Conservation (phyloP, 2,113 vertebrate species). For the Leptobrachium leishanense region DNA sequence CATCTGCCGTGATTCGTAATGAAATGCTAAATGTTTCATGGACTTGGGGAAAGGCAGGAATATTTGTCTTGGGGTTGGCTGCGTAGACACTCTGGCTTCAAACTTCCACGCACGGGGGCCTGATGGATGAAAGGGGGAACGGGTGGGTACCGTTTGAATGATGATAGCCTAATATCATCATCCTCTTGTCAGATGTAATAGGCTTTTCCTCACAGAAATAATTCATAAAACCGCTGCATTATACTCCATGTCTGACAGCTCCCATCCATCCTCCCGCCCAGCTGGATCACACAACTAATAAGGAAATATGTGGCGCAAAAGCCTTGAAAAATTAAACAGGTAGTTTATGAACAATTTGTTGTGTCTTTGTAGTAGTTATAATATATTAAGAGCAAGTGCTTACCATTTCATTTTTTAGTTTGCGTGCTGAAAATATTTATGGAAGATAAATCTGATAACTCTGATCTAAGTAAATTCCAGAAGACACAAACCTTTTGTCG, state of each 20-base stretch:
- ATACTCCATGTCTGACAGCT: constrained; percentile 95
- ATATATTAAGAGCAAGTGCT: constrained; percentile 78
- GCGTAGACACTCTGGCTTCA: constrained; percentile 74
- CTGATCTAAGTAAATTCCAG: no score
- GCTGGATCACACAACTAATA: constrained; percentile 96
- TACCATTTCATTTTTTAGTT: no score
- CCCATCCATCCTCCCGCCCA: constrained; percentile 97
- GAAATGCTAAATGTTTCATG: constrained; percentile 99
- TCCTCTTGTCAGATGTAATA: constrained; percentile 99
- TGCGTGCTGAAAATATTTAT: no score
- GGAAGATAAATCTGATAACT: no score
- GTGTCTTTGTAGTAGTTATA: constrained; percentile 89
- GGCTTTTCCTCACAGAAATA: constrained; percentile 99
- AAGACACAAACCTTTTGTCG: no score
- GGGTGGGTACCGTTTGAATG: constrained; percentile 94
- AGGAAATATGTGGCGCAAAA: constrained; percentile 98
- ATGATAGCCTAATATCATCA: constrained; percentile 99
- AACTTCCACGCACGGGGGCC: constrained; percentile 78
- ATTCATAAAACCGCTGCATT: constrained; percentile 98
- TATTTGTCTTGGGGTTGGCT: constrained; percentile 97
- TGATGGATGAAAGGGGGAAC: constrained; percentile 96
- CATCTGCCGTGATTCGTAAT: constrained; percentile 96
- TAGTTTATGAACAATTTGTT: constrained; percentile 99
- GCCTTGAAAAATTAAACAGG: constrained; percentile 99
- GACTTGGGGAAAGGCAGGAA: constrained; percentile 89